phyloP scores from a whole-genome alignment of 2,113 vertebrate species.

The Ciconia maguari region DNA sequence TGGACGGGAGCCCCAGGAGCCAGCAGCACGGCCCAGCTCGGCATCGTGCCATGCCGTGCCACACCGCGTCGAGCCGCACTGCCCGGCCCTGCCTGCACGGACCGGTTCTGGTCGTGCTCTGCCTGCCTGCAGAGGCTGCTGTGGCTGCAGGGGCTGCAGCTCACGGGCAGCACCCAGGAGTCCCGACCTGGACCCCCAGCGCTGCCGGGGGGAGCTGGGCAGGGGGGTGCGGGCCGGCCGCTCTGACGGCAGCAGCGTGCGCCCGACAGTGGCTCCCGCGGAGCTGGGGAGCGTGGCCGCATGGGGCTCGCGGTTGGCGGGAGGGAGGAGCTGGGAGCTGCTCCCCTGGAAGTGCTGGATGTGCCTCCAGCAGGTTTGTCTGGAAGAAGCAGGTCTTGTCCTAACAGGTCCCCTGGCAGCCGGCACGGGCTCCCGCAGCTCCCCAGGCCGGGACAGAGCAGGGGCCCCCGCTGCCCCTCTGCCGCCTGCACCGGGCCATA shows the following conservation, averaged over 20 bases:
- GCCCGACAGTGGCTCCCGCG: not conserved
- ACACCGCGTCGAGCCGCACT: fast-evolving
- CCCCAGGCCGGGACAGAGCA: not conserved
- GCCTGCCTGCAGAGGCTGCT: not conserved
- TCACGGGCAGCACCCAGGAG: fast-evolving
- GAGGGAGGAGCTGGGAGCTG: slow-evolving; percentile 45
- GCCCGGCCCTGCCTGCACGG: not conserved
- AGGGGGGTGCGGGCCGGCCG: fast-evolving
- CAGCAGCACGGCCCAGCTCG: not conserved
- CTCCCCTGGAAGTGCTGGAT: slow-evolving; percentile 23
- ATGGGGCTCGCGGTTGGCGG: not conserved
- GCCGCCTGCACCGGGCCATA: fast-evolving
- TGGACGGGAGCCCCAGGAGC: not conserved
- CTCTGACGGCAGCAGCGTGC: fast-evolving
- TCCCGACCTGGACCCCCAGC: fast-evolving
- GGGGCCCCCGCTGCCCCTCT: not conserved
- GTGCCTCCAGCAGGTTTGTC: slow-evolving; percentile 63
- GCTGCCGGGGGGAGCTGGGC: fast-evolving
- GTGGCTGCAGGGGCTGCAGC: not conserved
- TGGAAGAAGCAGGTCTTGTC: slow-evolving; percentile 66
- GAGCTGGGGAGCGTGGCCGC: fast-evolving
- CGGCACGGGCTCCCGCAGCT: not conserved
- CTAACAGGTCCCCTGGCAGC: slow-evolving; percentile 57
- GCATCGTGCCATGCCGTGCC: not conserved
- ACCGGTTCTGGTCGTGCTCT: not conserved